Evolutionary conservation across 2,797 vertebrate species (phyloP).

Genomic region (Hipposideros larvatus): DNA sequence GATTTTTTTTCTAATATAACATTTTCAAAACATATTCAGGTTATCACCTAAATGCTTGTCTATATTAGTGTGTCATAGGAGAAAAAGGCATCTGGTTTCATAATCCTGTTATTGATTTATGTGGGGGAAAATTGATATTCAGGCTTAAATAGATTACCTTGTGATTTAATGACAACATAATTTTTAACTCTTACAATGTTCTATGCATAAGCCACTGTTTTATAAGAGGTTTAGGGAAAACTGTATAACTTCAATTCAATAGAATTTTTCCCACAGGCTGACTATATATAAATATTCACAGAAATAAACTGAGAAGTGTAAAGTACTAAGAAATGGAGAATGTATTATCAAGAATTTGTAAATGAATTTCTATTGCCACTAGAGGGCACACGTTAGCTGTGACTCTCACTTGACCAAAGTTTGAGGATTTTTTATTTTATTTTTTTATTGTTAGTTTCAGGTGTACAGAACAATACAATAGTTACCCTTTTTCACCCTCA

Average conservation of each 20-base stretch:
- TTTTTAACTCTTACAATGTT: not conserved
- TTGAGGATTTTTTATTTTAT: not conserved
- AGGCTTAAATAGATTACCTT: not conserved
- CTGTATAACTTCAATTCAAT: not conserved
- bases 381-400: constrained; percentile 82
- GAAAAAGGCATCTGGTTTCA: not conserved
- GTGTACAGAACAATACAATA: too few species aligned
- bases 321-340: not conserved
- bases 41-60: not conserved
- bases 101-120: not conserved
- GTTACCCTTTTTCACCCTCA: too few species aligned
- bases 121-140: not conserved
- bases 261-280: rapidly evolving
- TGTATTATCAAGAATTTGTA: not conserved
- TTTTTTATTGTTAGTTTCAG: too few species aligned
- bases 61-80: not conserved
- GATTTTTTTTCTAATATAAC: not conserved
- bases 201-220: not conserved
- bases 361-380: constrained; percentile 63
- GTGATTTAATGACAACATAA: not conserved
- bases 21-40: not conserved
- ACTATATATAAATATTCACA: not conserved
- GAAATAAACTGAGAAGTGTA: not conserved
- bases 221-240: not conserved
- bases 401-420: not conserved